Conservation (phyloP, 2,797 vertebrate species). For the Meriones psammophilus region DNA sequence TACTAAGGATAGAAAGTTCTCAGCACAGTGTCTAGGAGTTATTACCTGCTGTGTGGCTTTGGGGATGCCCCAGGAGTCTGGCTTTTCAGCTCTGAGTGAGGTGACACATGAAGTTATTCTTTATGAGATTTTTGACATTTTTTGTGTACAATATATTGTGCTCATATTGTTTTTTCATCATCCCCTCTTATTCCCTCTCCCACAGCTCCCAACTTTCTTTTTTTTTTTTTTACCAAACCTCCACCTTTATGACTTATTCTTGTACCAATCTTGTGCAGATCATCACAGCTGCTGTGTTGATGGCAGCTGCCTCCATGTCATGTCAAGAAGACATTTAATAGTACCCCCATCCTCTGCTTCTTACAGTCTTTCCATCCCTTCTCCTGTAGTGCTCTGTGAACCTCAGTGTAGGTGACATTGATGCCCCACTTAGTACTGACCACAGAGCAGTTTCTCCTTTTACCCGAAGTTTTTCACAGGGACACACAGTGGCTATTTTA, state of each 20-base stretch:
- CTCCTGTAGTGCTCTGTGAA: not conserved
- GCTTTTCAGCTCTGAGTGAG: not conserved
- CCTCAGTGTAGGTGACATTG: not conserved
- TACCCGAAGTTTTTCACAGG: not conserved
- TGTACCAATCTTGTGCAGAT: not conserved
- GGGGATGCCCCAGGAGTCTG: not conserved
- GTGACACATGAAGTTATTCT: not conserved
- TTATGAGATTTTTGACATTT: not conserved
- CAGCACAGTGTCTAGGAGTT: not conserved
- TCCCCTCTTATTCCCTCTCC: not conserved
- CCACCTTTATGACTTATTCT: not conserved
- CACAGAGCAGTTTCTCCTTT: not conserved
- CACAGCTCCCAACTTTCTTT: not conserved
- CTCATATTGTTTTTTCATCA: not conserved
- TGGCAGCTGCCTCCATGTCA: not conserved
- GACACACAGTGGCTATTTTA: not conserved
- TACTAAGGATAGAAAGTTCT: not conserved
- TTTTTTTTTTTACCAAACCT: not conserved
- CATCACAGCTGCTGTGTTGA: not conserved
- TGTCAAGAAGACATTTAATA: not conserved
- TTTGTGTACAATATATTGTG: not conserved
- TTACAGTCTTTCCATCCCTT: not conserved
- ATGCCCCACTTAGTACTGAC: not conserved
- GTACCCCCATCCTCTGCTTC: not conserved
- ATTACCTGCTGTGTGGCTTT: not conserved